Evolutionary conservation across 2,888 invertebrate species (phyloP), one percentile per base, ranked within the genome.

Genomic region (Antheraea yamamai): DNA sequence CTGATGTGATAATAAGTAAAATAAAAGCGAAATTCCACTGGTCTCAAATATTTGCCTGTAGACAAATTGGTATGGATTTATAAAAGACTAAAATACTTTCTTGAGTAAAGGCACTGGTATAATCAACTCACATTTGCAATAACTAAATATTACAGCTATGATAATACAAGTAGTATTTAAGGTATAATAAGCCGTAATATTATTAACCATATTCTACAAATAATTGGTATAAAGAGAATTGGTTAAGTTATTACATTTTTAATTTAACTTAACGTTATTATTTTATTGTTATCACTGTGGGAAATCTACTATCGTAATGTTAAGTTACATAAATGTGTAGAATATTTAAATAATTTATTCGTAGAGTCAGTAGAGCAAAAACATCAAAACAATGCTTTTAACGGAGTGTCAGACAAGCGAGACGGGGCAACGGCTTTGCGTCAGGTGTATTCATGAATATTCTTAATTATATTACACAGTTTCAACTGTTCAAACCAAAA

Each of bases 381-480:
- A 90, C 85, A 87, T 87, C 87, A 88, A 90, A 91, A 90, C 88
- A 90, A 85, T 83, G 83, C 26, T 76, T 77, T 73, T 35, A 72
- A 77, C 76, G 74, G 78, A 79, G 82, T 85, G 82, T 78, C 79
- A 79, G 76, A 76, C 74, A 70, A 78, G 84, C 83, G 83, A 85
- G 84, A 83, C 76, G 82, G 84, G 84, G 76, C 84, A 80, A 77
- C 84, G 82, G 79, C 78, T 81, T 77, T 75, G 78, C 78, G 87
- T 86, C 90, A 90, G 90, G 89, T 90, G 90, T 83, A 82, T 79
- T 89, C 82, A 92, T 92, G 88, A 92, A 92, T 92, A 92, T 92
- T 91, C 87, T 20, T 77, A 85, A 85, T 84, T 80, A 82, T 80
- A 82, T 77, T 80, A 39, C 35, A 76, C 61, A 39, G 39, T 70